Conservation (phyloP, 2,888 invertebrate species). For the Thysanoteuthis rhombus region DNA sequence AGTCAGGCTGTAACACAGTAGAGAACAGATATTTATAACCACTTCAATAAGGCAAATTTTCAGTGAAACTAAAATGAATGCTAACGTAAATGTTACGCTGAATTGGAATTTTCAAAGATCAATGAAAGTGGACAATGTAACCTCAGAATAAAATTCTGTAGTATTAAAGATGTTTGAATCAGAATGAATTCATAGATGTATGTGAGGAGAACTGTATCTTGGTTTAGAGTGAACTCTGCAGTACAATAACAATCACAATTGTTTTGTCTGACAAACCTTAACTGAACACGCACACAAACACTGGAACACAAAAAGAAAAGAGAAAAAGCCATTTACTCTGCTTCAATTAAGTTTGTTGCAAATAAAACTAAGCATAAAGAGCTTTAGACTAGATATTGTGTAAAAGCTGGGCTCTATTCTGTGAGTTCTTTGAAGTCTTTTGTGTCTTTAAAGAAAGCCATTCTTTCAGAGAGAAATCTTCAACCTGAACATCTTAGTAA, state of each 20-base stretch:
- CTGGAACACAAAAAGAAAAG: background rate
- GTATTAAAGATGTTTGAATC: background rate
- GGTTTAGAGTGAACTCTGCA: background rate
- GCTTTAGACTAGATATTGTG: background rate
- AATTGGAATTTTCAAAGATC: background rate
- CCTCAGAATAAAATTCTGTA: background rate
- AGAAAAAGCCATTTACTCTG: background rate
- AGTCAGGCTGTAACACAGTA: background rate
- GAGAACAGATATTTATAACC: background rate
- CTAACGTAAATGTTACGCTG: background rate
- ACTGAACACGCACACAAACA: constrained; percentile 1
- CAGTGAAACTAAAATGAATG: background rate
- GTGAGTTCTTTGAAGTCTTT: background rate
- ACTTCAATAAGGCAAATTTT: background rate
- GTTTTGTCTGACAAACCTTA: background rate
- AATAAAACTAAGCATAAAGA: background rate
- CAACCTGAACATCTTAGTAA: background rate
- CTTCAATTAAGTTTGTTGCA: constrained; percentile 1
- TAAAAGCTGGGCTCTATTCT: background rate
- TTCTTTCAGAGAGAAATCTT: background rate
- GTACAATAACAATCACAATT: background rate
- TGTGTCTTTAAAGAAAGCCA: background rate
- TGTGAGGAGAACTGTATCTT: background rate
- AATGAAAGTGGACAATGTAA: background rate
- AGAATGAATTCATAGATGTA: background rate